Evolutionary conservation across 2,888 invertebrate genomes (phyloP), one percentile per base, ranked within the genome.

Genomic region (Electrophaes corylata): DNA sequence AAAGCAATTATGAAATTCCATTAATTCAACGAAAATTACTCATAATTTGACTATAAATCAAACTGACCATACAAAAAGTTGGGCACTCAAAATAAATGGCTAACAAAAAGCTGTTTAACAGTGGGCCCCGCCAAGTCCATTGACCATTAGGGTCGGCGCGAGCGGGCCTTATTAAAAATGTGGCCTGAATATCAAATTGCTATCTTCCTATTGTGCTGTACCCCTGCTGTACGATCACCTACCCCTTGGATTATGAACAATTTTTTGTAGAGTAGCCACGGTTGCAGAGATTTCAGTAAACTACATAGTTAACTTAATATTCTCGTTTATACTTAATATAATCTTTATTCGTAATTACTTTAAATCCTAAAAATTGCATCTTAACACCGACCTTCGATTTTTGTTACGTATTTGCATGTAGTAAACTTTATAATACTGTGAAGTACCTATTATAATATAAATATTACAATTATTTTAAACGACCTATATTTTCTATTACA

Each of bases 171-270:
- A 91, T 92, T 91, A 92, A 91, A 92, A 92, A 91, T 92, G 92
- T 92, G 92, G 91, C 91, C 86, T 86, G 90, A 91, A 91, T 92
- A 92, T 92, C 91, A 91, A 91, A 92, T 92, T 92, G 91, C 91
- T 88, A 87, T 91, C 90, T 88, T 72, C 73, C 84, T 77, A 84
- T 89, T 90, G 86, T 90, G 69, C 69, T 66, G 73, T 76, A 77
- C 88, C 89, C 86, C 81, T 77, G 73, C 73, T 72, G 72, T 73
- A 57, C 66, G 65, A 68, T 69, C 73, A 73, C 72, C 68, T 76
- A 79, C 81, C 84, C 82, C 71, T 67, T 76, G 71, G 73, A 72
- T 77, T 79, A 80, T 79, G 60, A 59, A 53, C 59, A 47, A 59
- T 61, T 60, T 51, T 62, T 57, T 57, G 68, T 69, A 85, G 83